These are phyloP conservation scores for Spongilla lacustris DNA, from an alignment of 37 sponge, comb jelly and placozoan species.

Conservation along the genomic window DNA sequence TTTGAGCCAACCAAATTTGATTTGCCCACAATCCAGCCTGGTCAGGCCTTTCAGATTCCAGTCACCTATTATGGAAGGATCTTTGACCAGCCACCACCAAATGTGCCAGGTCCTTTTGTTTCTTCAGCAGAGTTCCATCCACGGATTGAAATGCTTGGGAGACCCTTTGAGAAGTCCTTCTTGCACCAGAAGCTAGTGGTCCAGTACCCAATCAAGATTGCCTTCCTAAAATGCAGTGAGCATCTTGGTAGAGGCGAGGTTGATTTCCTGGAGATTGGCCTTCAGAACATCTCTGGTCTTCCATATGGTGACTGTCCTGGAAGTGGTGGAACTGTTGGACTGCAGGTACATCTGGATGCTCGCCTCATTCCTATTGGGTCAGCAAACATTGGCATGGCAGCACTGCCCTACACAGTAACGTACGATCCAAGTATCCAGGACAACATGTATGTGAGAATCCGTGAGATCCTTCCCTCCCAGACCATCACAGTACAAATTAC, in stretches of 20 bases:
- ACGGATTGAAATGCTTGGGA: slow-evolving; percentile 63
- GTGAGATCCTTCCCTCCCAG: slow-evolving; percentile 59
- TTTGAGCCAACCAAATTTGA: slow-evolving; percentile 68
- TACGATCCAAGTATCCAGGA: slow-evolving; percentile 70
- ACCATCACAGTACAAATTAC: slow-evolving; percentile 62
- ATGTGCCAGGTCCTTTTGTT: slow-evolving; percentile 78
- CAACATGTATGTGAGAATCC: slow-evolving; percentile 71
- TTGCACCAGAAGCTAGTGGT: slow-evolving; percentile 65
- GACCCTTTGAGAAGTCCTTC: slow-evolving; percentile 75
- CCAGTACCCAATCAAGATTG: slow-evolving; percentile 82
- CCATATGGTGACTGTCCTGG: slow-evolving; percentile 70
- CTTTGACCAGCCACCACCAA: slow-evolving; percentile 85
- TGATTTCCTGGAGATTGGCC: slow-evolving; percentile 63
- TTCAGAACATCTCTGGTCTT: slow-evolving; percentile 78
- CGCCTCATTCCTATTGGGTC: slow-evolving; percentile 74
- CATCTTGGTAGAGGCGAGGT: slow-evolving; percentile 80
- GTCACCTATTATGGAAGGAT: slow-evolving; percentile 74
- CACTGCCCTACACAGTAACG: slow-evolving; percentile 65
- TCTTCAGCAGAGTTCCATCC: slow-evolving; percentile 69
- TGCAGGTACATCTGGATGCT: slow-evolving; percentile 75
- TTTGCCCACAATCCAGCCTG: slow-evolving; percentile 51
- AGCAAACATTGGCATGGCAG: slow-evolving; percentile 34
- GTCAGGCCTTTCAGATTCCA: slow-evolving; percentile 51
- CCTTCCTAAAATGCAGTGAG: slow-evolving; percentile 55
- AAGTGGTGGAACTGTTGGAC: slow-evolving; percentile 66